A percentile compares a stretch with the other conserved stretches of the same genome.
Conservation (phyloP, 2,888 invertebrate genomes). For the Temnothorax unifasciatus region DNA sequence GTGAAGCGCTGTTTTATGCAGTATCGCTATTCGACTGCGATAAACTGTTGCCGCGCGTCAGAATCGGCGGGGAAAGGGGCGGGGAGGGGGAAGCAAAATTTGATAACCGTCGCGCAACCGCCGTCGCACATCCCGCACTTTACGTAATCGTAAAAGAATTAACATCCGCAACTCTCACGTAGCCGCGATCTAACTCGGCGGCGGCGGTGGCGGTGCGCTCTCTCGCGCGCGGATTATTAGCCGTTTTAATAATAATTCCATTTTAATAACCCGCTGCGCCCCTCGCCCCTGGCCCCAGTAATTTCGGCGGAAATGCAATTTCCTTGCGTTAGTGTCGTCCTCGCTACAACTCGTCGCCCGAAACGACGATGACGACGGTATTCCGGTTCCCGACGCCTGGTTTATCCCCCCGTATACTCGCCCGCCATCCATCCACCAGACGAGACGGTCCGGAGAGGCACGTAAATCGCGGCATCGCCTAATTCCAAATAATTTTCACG, state of each 20-base stretch:
- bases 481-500: slow-evolving; percentile 80
- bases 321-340: slow-evolving; percentile 45
- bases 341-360: slow-evolving; percentile 43
- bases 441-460: slow-evolving; percentile 55
- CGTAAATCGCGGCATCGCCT: slow-evolving; percentile 79
- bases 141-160: slow-evolving; percentile 39
- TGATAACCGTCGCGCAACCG: slow-evolving; percentile 4
- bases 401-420: slow-evolving; percentile 48
- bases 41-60: not conserved
- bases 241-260: slow-evolving; percentile 51
- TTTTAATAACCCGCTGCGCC: slow-evolving; percentile 35
- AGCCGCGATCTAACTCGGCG: not conserved
- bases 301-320: slow-evolving; percentile 53
- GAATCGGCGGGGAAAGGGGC: not conserved
- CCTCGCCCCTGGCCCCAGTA: not conserved
- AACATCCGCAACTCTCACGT: slow-evolving; percentile 13
- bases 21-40: slow-evolving; percentile 3
- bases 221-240: slow-evolving; percentile 41
- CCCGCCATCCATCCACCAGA: slow-evolving; percentile 65
- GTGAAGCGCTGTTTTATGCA: not conserved
- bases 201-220: not conserved
- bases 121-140: not conserved
- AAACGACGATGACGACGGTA: slow-evolving; percentile 49
- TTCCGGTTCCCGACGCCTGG: slow-evolving; percentile 24
- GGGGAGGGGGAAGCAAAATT: not conserved